Percentiles rank a stretch among this genome's conserved stretches.
phyloP scores from a whole-genome alignment of 1,140 invertebrate species.

The Ceratosolen solmsi region DNA sequence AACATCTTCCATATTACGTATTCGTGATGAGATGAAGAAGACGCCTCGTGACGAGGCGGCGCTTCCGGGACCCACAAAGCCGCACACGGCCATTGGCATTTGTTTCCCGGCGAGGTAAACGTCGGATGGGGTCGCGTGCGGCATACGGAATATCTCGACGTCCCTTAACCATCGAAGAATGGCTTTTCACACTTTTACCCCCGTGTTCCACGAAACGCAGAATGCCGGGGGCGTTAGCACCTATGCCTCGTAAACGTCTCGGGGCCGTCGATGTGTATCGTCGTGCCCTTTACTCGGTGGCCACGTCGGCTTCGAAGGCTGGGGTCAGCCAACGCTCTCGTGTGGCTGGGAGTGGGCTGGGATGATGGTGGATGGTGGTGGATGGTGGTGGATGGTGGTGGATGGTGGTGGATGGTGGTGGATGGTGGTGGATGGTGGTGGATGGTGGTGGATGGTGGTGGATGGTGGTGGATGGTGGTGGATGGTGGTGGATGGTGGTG shows the following conservation, averaged over 20 bases:
- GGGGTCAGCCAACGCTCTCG: no score
- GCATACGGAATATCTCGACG: neutral
- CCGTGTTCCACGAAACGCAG: no score
- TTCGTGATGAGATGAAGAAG: neutral
- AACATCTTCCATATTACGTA: conserved; percentile 3
- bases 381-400: neutral
- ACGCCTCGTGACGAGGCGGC: neutral
- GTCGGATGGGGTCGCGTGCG: neutral
- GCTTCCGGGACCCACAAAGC: conserved; percentile 9
- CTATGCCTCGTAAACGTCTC: conserved; percentile 2
- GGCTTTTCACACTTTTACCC: conserved; percentile 28
- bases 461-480: neutral
- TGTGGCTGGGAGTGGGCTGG: neutral
- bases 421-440: neutral
- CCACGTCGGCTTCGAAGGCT: no score
- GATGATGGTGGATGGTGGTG: neutral
- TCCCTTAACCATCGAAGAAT: neutral
- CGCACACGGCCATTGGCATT: no score
- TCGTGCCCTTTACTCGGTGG: no score
- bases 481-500: neutral
- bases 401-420: neutral
- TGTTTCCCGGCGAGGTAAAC: neutral
- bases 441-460: neutral
- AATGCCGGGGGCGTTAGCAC: neutral
- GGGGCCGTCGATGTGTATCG: conserved; percentile 16